phyloP scores from a whole-genome alignment of 1,140 invertebrate genomes.

The Papilio polytes region DNA sequence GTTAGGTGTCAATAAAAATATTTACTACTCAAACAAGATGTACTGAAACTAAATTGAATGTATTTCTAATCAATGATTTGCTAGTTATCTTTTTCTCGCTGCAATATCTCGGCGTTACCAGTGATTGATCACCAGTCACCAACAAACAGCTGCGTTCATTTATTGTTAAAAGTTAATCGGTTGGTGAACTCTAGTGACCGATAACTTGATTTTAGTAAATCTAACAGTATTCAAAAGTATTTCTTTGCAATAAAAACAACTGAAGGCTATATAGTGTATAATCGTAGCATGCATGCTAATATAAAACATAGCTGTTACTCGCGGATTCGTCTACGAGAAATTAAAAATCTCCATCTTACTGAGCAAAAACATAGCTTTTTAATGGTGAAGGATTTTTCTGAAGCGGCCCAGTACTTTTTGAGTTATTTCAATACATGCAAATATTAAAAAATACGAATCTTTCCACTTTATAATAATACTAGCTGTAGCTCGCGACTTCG shows the following conservation, averaged over 20 bases:
- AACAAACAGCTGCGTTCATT: not conserved
- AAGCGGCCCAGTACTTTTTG: too few relatives aligned
- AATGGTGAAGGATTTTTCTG: too few relatives aligned
- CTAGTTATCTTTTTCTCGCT: not conserved
- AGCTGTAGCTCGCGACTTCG: too few relatives aligned
- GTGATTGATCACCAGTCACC: not conserved
- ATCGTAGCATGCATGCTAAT: not conserved
- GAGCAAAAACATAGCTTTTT: too few relatives aligned
- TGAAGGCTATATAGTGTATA: not conserved
- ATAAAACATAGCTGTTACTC: too few relatives aligned
- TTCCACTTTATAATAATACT: too few relatives aligned
- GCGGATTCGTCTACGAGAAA: too few relatives aligned
- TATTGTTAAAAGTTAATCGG: conserved; percentile 18
- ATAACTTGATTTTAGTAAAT: conserved; percentile 8
- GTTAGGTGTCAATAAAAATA: too few relatives aligned
- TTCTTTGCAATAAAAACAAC: not conserved
- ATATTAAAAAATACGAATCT: too few relatives aligned
- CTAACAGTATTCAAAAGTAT: not conserved
- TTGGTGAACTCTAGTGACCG: conserved; percentile 17
- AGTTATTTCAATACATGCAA: too few relatives aligned
- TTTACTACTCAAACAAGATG: not conserved
- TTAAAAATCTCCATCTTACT: too few relatives aligned
- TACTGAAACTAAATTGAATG: not conserved
- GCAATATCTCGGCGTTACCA: not conserved
- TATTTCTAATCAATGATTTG: not conserved